A percentile compares a stretch with the other conserved stretches of the same genome.
These are phyloP conservation scores for Balaeniceps rex DNA, from an alignment of 2,113 vertebrate species.

Conservation along the genomic window DNA sequence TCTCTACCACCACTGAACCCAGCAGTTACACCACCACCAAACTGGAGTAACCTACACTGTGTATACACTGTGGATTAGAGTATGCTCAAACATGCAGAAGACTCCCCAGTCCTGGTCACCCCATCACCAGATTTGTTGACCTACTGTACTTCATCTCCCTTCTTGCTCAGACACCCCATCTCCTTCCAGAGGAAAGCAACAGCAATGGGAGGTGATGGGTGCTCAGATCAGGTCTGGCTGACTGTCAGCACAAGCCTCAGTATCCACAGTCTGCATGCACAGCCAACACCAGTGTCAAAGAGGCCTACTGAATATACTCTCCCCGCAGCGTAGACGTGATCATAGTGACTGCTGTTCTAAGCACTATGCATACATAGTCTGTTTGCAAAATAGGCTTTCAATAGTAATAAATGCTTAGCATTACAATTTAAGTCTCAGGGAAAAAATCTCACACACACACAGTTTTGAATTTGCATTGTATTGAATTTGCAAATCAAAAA, in stretches of 20 bases:
- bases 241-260: background rate
- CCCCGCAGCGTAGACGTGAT: rapidly evolving
- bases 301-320: rapidly evolving
- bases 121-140: background rate
- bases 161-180: background rate
- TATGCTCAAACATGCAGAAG: background rate
- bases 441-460: background rate
- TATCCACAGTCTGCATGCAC: background rate
- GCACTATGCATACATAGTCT: background rate
- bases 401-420: background rate
- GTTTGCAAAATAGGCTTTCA: background rate
- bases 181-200: background rate
- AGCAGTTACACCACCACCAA: background rate
- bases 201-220: background rate
- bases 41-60: background rate
- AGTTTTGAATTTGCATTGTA: background rate
- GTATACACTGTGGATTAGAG: no score
- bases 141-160: background rate
- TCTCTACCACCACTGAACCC: background rate
- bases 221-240: background rate
- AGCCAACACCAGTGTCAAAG: background rate
- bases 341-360: background rate
- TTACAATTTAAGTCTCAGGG: background rate
- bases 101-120: background rate
- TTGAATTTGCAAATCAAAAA: background rate